Evolutionary conservation across 2,113 vertebrate species (phyloP).

Genomic region (Macquaria ambigua): DNA sequence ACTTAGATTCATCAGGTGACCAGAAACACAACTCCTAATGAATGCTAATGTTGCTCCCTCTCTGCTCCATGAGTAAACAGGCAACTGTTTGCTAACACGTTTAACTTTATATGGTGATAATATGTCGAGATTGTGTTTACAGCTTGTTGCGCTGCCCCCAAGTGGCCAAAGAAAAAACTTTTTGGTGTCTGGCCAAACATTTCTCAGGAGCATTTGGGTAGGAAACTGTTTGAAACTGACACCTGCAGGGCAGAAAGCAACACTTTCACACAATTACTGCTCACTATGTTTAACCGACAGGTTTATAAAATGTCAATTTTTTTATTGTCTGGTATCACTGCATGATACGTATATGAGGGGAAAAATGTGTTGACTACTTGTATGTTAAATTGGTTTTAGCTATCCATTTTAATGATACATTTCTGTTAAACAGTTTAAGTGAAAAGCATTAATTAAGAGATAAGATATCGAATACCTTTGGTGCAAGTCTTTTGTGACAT

Average conservation of each 20-base stretch:
- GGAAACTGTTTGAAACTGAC: neutral
- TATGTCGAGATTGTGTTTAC: neutral
- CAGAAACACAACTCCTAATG: too few relatives aligned
- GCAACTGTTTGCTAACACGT: too few relatives aligned
- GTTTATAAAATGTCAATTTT: neutral
- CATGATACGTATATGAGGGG: neutral
- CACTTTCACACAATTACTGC: neutral
- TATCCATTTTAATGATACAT: neutral
- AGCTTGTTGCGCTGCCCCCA: neutral
- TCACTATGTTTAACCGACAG: neutral
- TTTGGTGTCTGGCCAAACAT: too few relatives aligned
- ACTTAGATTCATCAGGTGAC: too few relatives aligned
- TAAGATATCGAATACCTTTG: neutral
- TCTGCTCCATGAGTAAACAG: too few relatives aligned
- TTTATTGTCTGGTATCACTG: neutral
- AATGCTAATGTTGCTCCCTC: too few relatives aligned
- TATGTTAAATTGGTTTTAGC: neutral
- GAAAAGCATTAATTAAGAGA: conserved; percentile 1
- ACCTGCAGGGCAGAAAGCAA: neutral
- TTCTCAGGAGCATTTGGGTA: neutral
- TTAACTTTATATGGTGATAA: neutral
- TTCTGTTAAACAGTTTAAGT: neutral
- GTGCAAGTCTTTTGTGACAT: conserved; percentile 30
- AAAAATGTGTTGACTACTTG: neutral
- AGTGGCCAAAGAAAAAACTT: neutral